Conservation (phyloP, 2,113 vertebrate species). For the Glaucomys volans region DNA sequence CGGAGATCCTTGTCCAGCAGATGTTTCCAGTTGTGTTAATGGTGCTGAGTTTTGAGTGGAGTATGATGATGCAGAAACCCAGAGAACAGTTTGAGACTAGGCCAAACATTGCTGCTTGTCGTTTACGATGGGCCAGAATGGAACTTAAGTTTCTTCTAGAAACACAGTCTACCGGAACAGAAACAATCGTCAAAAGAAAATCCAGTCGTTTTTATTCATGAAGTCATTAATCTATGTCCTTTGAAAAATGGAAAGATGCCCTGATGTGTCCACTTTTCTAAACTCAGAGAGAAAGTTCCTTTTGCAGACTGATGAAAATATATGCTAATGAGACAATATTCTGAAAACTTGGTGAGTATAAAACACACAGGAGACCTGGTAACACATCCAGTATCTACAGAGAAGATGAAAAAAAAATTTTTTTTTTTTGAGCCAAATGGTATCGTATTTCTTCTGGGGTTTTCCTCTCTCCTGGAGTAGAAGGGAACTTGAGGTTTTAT, state of each 20-base stretch:
- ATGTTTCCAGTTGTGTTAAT: constrained; percentile 81
- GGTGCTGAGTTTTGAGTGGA: constrained; percentile 69
- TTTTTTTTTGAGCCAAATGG: constrained; percentile 26
- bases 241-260: constrained; percentile 64
- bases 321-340: constrained; percentile 74
- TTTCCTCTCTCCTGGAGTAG: constrained; percentile 74
- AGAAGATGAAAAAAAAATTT: constrained; percentile 65
- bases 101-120: constrained; percentile 80
- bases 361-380: constrained; percentile 66
- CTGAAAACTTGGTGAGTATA: constrained; percentile 77
- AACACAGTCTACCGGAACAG: constrained; percentile 48
- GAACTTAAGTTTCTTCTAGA: constrained; percentile 74
- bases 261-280: constrained; percentile 64
- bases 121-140: constrained; percentile 60
- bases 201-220: not conserved
- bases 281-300: constrained; percentile 62
- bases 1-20: constrained; percentile 59
- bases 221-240: constrained; percentile 65
- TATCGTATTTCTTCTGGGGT: constrained; percentile 73
- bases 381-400: constrained; percentile 75
- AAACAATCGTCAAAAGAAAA: constrained; percentile 56
- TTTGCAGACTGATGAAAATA: constrained; percentile 76
- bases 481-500: constrained; percentile 82
- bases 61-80: constrained; percentile 76
- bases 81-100: constrained; percentile 72